Conservation (phyloP, 2,888 invertebrate genomes). For the Lomographa bimaculata region DNA sequence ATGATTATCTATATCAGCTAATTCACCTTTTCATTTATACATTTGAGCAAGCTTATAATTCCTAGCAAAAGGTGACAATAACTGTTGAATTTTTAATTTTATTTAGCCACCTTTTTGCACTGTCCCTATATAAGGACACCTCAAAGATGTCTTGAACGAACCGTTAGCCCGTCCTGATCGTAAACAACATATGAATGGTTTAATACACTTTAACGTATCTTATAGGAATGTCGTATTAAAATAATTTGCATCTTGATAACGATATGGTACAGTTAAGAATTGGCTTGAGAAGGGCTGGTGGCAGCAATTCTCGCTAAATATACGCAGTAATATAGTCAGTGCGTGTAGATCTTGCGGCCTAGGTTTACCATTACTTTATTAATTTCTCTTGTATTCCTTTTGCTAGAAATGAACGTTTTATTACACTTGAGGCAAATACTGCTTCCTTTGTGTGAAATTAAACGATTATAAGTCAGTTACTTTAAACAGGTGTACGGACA, state of each 20-base stretch:
- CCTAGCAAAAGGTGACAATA: constrained; percentile 39
- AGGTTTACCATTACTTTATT: too few relatives aligned
- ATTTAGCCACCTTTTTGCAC: constrained; percentile 37
- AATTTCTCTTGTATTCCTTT: too few relatives aligned
- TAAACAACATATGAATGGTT: constrained; percentile 37
- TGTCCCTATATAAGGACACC: constrained; percentile 35
- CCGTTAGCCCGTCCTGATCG: constrained; percentile 36
- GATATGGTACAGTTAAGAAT: constrained; percentile 23
- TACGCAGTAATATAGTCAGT: too few relatives aligned
- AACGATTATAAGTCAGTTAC: too few relatives aligned
- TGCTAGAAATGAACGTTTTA: too few relatives aligned
- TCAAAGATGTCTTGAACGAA: constrained; percentile 25
- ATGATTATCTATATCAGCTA: constrained; percentile 28
- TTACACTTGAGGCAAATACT: too few relatives aligned
- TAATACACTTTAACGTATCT: constrained; percentile 28
- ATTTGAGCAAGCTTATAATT: too few relatives aligned
- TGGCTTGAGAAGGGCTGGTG: constrained; percentile 3
- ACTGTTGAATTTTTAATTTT: constrained; percentile 27
- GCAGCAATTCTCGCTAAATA: too few relatives aligned
- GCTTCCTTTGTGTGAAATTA: too few relatives aligned
- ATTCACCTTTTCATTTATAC: too few relatives aligned
- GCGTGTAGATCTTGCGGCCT: too few relatives aligned
- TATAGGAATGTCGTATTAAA: constrained; percentile 32
- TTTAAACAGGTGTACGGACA: too few relatives aligned
- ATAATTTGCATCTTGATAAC: constrained; percentile 43